Conservation (phyloP, 2,113 vertebrate genomes). For the Camelus bactrianus region DNA sequence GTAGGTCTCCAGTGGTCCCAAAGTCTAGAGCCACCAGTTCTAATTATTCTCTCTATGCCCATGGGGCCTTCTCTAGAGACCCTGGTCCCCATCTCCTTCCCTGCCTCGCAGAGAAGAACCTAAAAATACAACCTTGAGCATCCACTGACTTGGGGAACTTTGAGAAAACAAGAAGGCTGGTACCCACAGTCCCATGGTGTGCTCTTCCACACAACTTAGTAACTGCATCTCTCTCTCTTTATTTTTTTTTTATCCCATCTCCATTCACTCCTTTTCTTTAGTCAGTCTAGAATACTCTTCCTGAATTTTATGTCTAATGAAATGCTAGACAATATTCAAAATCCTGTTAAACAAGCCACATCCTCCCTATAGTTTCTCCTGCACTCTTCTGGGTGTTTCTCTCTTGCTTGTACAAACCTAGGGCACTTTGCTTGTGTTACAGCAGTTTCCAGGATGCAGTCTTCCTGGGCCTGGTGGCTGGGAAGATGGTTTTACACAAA, state of each 20-base stretch:
- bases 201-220: background rate
- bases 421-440: background rate
- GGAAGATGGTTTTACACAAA: background rate
- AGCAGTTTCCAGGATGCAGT: background rate
- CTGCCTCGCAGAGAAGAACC: background rate
- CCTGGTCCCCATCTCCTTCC: background rate
- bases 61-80: background rate
- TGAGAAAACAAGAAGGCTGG: background rate
- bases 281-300: background rate
- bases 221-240: background rate
- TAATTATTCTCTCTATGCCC: background rate
- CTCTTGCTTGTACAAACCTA: background rate
- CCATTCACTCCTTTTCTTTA: background rate
- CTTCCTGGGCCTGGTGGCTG: background rate
- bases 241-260: background rate
- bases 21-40: background rate
- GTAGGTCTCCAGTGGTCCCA: too few species aligned
- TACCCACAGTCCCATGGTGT: background rate
- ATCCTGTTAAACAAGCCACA: background rate
- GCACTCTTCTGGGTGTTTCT: background rate
- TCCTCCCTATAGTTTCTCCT: background rate
- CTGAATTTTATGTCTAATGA: background rate
- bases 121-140: background rate
- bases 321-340: background rate
- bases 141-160: background rate